Percentiles rank a stretch among this genome's conserved stretches.
These are phyloP conservation scores for Epizoanthus scotinus DNA, from an alignment of 92 coral and sea anemone genomes.

Conservation along the genomic window DNA sequence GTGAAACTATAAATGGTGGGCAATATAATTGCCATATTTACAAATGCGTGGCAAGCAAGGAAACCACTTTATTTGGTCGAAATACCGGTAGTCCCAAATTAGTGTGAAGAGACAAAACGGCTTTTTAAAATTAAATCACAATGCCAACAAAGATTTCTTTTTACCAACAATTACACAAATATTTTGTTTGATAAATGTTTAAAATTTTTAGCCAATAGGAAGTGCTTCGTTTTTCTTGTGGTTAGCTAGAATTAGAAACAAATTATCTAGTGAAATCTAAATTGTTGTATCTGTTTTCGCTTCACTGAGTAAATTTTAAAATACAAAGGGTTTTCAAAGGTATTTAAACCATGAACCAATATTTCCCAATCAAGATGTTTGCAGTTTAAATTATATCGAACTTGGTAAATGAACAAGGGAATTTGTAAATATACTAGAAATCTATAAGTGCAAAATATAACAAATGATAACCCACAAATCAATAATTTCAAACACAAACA, in stretches of 20 bases:
- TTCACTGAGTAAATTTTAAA: no score
- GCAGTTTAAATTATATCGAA: neutral
- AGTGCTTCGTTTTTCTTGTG: no score
- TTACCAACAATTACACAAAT: slow-evolving; percentile 2
- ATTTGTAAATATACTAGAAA: neutral
- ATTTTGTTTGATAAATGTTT: neutral
- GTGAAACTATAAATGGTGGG: neutral
- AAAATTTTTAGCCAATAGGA: neutral
- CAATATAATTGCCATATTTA: neutral
- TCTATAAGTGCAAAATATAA: neutral
- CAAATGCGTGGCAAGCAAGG: slow-evolving; percentile 12
- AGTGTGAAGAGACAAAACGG: neutral
- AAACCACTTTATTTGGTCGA: neutral
- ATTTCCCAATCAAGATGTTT: neutral
- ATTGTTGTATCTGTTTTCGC: no score
- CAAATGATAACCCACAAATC: neutral
- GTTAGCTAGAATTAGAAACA: no score
- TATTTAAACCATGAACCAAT: neutral
- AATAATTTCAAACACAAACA: neutral
- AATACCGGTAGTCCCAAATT: neutral
- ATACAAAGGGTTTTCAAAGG: no score
- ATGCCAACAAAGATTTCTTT: neutral
- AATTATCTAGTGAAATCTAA: neutral
- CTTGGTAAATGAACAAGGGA: neutral
- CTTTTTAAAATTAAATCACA: no score